These are phyloP conservation scores for Mesopsocus fuscifrons DNA, from an alignment of 2,888 invertebrate genomes.

Conservation along the genomic window DNA sequence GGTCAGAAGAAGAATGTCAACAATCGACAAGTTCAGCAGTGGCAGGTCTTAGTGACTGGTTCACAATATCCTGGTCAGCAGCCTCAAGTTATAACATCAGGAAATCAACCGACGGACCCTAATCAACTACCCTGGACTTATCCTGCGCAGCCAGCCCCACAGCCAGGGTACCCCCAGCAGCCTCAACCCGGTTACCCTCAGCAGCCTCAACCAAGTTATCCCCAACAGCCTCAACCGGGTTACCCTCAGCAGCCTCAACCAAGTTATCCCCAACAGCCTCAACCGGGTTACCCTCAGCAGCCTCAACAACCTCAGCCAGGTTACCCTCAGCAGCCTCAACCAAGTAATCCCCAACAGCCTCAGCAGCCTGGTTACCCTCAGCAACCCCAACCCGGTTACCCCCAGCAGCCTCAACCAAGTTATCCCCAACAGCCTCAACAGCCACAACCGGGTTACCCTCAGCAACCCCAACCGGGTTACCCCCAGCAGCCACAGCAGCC, in stretches of 20 bases:
- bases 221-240: conserved; percentile 11
- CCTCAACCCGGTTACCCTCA: conserved; percentile 12
- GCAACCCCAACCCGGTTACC: conserved; percentile 11
- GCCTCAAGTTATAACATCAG: conserved; percentile 12
- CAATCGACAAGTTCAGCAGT: conserved; percentile 17
- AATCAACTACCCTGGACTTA: conserved; percentile 13
- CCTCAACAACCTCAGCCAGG: conserved; percentile 12
- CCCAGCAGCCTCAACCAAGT: conserved; percentile 7
- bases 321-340: conserved; percentile 10
- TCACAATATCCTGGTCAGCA: conserved; percentile 11
- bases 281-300: conserved; percentile 11
- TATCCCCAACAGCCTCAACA: conserved; percentile 10
- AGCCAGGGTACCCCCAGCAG: conserved; percentile 13
- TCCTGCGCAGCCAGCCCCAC: conserved; percentile 15
- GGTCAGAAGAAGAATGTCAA: conserved; percentile 13
- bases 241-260: conserved; percentile 12
- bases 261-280: conserved; percentile 13
- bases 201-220: conserved; percentile 13
- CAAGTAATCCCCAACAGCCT: conserved; percentile 10
- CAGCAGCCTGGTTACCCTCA: conserved; percentile 8
- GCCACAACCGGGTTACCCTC: conserved; percentile 11
- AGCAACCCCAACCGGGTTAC: conserved; percentile 8
- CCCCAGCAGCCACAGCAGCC: conserved; percentile 11
- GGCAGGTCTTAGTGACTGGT: conserved; percentile 16
- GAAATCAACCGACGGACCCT: background rate